These are phyloP conservation scores for Pseudolaguvia tuberculata DNA, from an alignment of 2,113 vertebrate genomes.

Conservation along the genomic window DNA sequence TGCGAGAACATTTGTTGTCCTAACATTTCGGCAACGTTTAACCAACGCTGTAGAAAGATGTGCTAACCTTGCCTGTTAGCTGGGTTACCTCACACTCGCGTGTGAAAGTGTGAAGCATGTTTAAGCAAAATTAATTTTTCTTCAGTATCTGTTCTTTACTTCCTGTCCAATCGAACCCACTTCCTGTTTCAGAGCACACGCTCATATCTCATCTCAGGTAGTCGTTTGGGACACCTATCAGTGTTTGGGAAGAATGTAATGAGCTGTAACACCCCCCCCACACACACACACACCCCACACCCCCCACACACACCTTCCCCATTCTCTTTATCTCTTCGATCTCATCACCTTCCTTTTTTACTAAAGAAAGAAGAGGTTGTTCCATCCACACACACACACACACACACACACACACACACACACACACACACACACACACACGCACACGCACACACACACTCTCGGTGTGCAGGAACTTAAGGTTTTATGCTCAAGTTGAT, in stretches of 20 bases:
- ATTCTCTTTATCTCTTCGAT: constrained; percentile 18
- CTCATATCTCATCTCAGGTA: neutral
- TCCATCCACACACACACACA: constrained; percentile 10
- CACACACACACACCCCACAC: constrained; percentile 4
- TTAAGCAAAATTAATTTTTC: neutral
- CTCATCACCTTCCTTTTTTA: neutral
- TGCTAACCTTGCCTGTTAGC: neutral
- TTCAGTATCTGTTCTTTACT: neutral
- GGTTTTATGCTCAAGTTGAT: constrained; percentile 61
- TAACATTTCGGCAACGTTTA: no score
- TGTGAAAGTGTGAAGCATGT: neutral
- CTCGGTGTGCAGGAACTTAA: constrained; percentile 61
- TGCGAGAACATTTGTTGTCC: no score
- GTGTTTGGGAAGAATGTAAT: neutral
- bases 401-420: constrained; percentile 46
- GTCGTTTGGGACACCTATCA: neutral
- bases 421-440: no score
- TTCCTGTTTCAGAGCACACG: constrained; percentile 1
- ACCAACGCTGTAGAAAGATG: no score
- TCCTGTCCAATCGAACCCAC: constrained; percentile 1
- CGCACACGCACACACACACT: no score
- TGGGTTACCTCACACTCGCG: neutral
- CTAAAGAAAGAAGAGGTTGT: constrained; percentile 35
- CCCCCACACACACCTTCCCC: constrained; percentile 36
- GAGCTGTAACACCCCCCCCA: neutral